These are phyloP conservation scores for Nemapogon koenigi DNA, from an alignment of 2,888 invertebrate species.

Conservation along the genomic window DNA sequence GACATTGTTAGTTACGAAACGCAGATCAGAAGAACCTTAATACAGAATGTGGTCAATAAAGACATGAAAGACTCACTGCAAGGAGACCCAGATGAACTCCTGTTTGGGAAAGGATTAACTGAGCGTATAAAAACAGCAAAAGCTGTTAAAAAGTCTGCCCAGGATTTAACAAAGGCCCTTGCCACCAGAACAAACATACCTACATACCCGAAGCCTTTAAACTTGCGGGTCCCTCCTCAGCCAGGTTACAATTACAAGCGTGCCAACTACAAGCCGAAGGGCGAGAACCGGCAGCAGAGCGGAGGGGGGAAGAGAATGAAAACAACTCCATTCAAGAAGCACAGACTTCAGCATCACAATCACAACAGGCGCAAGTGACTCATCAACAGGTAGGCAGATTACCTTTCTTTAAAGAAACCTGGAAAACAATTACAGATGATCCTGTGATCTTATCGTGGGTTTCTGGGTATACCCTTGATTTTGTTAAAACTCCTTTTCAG, in stretches of 20 bases:
- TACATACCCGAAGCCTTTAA: not conserved
- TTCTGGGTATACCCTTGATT: not conserved
- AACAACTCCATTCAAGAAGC: not conserved
- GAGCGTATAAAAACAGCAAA: not conserved
- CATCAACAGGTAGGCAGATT: not conserved
- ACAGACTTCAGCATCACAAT: too few species aligned
- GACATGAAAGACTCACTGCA: not conserved
- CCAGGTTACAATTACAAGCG: not conserved
- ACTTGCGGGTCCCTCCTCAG: not conserved
- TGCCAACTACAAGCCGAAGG: not conserved
- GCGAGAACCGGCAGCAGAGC: not conserved
- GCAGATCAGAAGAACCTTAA: conserved; percentile 2
- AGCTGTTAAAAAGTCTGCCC: not conserved
- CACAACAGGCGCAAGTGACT: not conserved
- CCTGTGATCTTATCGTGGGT: not conserved
- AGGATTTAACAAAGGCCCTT: not conserved
- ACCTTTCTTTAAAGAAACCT: not conserved
- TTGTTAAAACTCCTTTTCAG: not conserved
- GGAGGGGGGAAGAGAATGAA: not conserved
- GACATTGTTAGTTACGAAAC: not conserved
- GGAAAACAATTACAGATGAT: not conserved
- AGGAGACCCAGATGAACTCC: not conserved
- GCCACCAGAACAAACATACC: not conserved
- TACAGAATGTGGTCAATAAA: not conserved
- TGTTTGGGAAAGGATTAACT: not conserved